Percentiles rank a stretch among this genome's conserved stretches.
These are phyloP conservation scores for Eidolon helvum DNA, from an alignment of 2,113 vertebrate genomes.

Conservation along the genomic window DNA sequence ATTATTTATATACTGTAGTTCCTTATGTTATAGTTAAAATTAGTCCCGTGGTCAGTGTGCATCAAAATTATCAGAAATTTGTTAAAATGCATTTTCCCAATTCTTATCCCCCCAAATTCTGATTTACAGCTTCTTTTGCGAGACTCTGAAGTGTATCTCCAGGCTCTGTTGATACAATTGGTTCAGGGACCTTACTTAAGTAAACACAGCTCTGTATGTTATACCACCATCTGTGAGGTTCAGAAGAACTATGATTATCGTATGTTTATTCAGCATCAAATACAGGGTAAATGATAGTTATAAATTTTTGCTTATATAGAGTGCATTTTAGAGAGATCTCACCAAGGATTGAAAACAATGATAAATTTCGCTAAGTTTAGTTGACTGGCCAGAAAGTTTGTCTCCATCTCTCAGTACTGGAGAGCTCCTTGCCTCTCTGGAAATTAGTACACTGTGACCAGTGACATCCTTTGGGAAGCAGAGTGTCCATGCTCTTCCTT, in stretches of 20 bases:
- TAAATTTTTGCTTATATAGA: background rate
- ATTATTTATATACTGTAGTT: background rate
- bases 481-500: background rate
- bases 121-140: background rate
- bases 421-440: background rate
- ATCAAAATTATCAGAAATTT: background rate
- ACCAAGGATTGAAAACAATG: background rate
- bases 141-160: background rate
- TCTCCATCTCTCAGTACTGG: background rate
- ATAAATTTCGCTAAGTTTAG: no score
- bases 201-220: background rate
- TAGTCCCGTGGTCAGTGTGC: no score
- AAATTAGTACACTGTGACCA: accelerated
- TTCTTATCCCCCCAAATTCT: background rate
- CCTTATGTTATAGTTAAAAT: accelerated
- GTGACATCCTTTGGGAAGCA: background rate
- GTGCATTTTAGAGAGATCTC: background rate
- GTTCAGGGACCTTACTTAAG: background rate
- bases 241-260: background rate
- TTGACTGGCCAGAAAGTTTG: background rate
- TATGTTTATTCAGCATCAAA: background rate
- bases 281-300: background rate
- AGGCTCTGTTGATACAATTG: background rate
- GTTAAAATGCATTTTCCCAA: background rate
- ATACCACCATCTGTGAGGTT: background rate